phyloP scores from a whole-genome alignment of 2,113 vertebrate species.

The Dromiciops gliroides region DNA sequence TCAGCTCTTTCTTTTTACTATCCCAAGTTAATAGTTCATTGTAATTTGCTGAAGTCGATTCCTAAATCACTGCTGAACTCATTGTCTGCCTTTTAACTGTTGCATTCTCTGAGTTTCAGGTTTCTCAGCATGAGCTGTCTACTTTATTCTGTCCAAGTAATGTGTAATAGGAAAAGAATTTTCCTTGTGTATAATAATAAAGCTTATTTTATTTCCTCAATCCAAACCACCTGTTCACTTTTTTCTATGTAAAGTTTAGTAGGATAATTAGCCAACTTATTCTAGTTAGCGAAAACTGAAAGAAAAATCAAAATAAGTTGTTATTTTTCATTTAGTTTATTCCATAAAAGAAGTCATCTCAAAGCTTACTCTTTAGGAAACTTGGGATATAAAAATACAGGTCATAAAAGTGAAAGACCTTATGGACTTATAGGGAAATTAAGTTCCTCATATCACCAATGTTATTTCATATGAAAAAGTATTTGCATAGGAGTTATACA shows the following conservation, averaged over 20 bases:
- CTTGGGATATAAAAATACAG: conserved; percentile 1
- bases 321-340: conserved; percentile 21
- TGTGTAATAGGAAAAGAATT: conserved; percentile 84
- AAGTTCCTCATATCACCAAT: background rate
- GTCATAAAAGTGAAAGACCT: background rate
- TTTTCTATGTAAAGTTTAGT: conserved; percentile 78
- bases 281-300: conserved; percentile 65
- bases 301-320: conserved; percentile 47
- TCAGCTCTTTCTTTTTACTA: conserved; percentile 63
- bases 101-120: conserved; percentile 82
- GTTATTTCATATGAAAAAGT: background rate
- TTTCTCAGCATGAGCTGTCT: conserved; percentile 87
- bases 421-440: background rate
- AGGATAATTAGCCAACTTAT: conserved; percentile 69
- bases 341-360: conserved; percentile 57
- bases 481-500: background rate
- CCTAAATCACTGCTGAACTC: conserved; percentile 72
- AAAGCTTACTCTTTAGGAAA: conserved; percentile 10
- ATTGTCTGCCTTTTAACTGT: conserved; percentile 80
- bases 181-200: conserved; percentile 80
- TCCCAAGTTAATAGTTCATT: conserved; percentile 72
- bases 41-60: conserved; percentile 70
- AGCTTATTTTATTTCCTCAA: conserved; percentile 82
- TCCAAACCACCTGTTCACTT: conserved; percentile 84
- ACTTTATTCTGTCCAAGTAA: conserved; percentile 81